phyloP scores from a whole-genome alignment of 1,140 invertebrate genomes.

The Onthophagus taurus region DNA sequence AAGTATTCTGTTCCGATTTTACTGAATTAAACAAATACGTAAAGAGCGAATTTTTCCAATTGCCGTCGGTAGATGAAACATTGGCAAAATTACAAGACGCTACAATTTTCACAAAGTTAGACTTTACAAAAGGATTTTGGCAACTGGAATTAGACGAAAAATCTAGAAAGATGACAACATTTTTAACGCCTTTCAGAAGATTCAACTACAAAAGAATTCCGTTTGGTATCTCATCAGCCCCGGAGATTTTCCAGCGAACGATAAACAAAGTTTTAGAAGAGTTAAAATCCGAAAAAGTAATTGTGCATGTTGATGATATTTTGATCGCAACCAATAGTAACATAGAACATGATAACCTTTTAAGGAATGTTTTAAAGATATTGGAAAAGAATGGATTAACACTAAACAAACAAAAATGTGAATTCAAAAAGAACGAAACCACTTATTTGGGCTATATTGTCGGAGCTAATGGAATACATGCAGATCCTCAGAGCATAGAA shows the following conservation, averaged over 20 bases:
- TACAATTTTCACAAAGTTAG: constrained; percentile 24
- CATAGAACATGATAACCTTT: too few relatives aligned
- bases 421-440: not conserved
- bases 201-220: constrained; percentile 10
- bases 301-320: too few relatives aligned
- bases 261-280: too few relatives aligned
- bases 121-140: constrained; percentile 14
- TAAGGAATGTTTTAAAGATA: too few relatives aligned
- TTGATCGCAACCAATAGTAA: too few relatives aligned
- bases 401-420: too few relatives aligned
- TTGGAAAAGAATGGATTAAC: too few relatives aligned
- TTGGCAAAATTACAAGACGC: constrained; percentile 17
- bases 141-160: constrained; percentile 16
- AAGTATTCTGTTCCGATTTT: constrained; percentile 18
- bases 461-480: not conserved
- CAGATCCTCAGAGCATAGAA: not conserved
- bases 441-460: constrained; percentile 2
- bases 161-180: constrained; percentile 15
- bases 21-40: constrained; percentile 18
- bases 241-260: too few relatives aligned
- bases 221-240: too few relatives aligned
- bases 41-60: constrained; percentile 8
- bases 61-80: constrained; percentile 17
- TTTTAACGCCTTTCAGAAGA: constrained; percentile 23
- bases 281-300: too few relatives aligned